Conservation (phyloP, 2,797 vertebrate species). For the Eurystomus glaucurus region DNA sequence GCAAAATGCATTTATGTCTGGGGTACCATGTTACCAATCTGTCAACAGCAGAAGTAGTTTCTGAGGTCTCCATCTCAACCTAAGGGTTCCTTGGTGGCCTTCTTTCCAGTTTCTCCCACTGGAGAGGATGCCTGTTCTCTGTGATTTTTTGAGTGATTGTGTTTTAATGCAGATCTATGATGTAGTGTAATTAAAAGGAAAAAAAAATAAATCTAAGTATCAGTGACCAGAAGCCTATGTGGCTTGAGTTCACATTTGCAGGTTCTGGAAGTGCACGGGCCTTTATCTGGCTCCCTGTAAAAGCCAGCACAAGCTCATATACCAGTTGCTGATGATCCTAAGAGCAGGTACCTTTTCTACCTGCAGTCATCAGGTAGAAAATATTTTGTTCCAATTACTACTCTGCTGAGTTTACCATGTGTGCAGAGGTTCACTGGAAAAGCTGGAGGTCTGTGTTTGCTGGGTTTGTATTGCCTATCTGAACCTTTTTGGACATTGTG, state of each 20-base stretch:
- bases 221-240: not conserved
- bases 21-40: not conserved
- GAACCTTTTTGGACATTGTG: not conserved
- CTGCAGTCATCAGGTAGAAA: not conserved
- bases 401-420: not conserved
- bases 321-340: not conserved
- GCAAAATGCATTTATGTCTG: not conserved
- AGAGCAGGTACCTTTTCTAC: not conserved
- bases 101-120: not conserved
- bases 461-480: not conserved
- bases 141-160: not conserved
- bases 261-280: not conserved
- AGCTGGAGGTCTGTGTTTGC: not conserved
- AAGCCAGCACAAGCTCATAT: not conserved
- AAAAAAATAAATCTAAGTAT: not conserved
- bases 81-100: not conserved
- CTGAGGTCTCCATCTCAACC: not conserved
- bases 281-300: not conserved
- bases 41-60: not conserved
- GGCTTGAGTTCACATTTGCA: not conserved
- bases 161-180: not conserved
- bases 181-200: not conserved
- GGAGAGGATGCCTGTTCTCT: not conserved
- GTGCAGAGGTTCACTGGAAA: not conserved
- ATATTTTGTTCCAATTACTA: not conserved